Conservation (phyloP, 2,797 vertebrate species). For the Micromesistius poutassou region DNA sequence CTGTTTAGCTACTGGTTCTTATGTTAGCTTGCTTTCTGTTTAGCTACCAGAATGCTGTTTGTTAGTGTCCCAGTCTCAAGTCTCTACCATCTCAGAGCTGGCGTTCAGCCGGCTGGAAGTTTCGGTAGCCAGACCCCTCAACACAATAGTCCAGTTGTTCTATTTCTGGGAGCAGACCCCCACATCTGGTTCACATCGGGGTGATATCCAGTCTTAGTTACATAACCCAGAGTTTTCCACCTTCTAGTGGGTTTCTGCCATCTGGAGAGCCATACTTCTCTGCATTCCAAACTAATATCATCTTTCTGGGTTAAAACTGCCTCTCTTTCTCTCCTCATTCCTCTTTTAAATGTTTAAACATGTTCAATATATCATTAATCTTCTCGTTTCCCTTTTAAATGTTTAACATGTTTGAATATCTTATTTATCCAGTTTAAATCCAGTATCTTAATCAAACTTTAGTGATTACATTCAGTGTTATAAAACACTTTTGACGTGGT, state of each 20-base stretch:
- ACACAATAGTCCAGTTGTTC: constrained; percentile 66
- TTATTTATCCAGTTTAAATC: background rate
- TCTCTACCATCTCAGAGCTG: background rate
- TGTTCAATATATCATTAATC: no score
- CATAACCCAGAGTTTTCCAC: constrained; percentile 43
- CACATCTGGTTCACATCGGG: constrained; percentile 70
- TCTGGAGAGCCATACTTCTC: constrained; percentile 32
- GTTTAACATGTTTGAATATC: background rate
- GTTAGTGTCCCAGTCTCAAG: background rate
- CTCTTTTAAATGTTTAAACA: background rate
- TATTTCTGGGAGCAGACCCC: constrained; percentile 37
- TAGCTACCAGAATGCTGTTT: background rate
- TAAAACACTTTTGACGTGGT: background rate
- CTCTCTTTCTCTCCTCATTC: background rate
- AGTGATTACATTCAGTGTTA: background rate
- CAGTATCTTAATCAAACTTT: background rate
- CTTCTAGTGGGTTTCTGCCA: constrained; percentile 27
- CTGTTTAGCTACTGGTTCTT: background rate
- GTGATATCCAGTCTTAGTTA: constrained; percentile 43
- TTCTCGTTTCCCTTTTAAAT: background rate
- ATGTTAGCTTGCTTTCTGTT: background rate
- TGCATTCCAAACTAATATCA: constrained; percentile 42
- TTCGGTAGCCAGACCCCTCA: constrained; percentile 45
- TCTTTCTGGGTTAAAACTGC: constrained; percentile 34
- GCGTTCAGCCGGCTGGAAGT: background rate